Conservation (phyloP, 2,888 invertebrate genomes). For the Cecidostiba fungosa region DNA sequence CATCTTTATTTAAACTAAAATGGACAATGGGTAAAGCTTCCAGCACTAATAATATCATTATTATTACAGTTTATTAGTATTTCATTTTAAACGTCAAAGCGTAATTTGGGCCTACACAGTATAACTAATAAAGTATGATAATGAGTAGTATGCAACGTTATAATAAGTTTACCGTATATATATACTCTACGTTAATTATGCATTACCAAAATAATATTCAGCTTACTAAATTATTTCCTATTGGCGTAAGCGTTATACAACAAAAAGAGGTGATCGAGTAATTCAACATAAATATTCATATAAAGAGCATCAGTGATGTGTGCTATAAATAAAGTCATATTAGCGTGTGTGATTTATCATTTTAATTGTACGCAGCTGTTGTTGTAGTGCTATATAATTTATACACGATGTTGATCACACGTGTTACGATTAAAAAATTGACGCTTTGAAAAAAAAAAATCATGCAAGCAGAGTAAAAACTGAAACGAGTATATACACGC, state of each 20-base stretch:
- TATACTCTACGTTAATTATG: not conserved
- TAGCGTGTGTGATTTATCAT: not conserved
- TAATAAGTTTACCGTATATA: not conserved
- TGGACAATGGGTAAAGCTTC: no score
- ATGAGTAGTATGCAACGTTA: not conserved
- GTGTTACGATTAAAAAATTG: not conserved
- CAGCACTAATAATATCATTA: no score
- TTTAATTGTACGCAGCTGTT: not conserved
- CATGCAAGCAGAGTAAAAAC: not conserved
- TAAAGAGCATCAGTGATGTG: not conserved
- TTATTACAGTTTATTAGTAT: no score
- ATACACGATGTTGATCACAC: not conserved
- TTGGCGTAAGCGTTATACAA: conserved; percentile 37
- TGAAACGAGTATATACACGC: no score
- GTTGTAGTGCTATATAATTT: not conserved
- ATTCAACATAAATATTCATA: not conserved
- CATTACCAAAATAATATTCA: conserved; percentile 47
- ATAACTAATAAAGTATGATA: no score
- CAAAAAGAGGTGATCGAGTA: not conserved
- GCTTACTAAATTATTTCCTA: conserved; percentile 51
- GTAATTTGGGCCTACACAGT: no score
- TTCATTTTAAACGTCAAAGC: no score
- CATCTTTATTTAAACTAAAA: not conserved
- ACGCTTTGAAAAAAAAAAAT: not conserved
- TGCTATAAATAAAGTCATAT: conserved; percentile 16